phyloP scores from a whole-genome alignment of 2,888 invertebrate genomes.

The Leptarthrus brevirostris region DNA sequence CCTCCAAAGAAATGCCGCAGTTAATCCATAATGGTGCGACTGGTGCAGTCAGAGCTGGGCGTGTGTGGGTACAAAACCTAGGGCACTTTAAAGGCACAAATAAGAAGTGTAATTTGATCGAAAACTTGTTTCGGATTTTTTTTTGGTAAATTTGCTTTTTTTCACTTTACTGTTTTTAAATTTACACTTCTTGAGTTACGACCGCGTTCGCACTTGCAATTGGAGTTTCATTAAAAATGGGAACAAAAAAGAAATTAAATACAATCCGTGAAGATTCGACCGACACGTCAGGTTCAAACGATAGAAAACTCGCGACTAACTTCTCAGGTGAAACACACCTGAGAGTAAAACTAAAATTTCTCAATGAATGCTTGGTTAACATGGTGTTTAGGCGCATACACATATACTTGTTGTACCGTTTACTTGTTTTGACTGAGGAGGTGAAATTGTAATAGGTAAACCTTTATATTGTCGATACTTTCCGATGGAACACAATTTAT shows the following conservation, averaged over 20 bases:
- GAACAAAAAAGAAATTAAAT: constrained; percentile 22
- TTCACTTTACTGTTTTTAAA: constrained; percentile 2
- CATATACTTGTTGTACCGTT: too few species aligned
- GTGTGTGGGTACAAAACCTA: constrained; percentile 29
- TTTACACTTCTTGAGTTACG: background rate
- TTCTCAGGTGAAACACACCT: constrained; percentile 25
- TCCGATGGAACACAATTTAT: too few species aligned
- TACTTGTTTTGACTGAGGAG: too few species aligned
- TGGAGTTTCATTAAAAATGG: background rate
- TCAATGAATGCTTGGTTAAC: background rate
- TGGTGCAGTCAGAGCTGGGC: constrained; percentile 17
- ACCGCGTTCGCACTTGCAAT: constrained; percentile 9
- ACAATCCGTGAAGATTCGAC: background rate
- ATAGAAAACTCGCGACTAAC: constrained; percentile 51
- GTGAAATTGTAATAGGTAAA: too few species aligned
- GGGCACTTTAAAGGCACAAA: constrained; percentile 28
- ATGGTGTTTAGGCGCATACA: too few species aligned
- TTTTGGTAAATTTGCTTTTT: background rate
- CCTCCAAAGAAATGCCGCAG: constrained; percentile 44
- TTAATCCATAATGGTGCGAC: constrained; percentile 42
- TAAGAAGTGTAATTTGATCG: too few species aligned
- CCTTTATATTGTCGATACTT: too few species aligned
- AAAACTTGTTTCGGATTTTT: background rate
- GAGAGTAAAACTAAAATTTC: background rate
- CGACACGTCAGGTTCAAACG: constrained; percentile 42